Evolutionary conservation across 2,888 invertebrate genomes (phyloP).

Genomic region (Drosophila fungiperda): DNA sequence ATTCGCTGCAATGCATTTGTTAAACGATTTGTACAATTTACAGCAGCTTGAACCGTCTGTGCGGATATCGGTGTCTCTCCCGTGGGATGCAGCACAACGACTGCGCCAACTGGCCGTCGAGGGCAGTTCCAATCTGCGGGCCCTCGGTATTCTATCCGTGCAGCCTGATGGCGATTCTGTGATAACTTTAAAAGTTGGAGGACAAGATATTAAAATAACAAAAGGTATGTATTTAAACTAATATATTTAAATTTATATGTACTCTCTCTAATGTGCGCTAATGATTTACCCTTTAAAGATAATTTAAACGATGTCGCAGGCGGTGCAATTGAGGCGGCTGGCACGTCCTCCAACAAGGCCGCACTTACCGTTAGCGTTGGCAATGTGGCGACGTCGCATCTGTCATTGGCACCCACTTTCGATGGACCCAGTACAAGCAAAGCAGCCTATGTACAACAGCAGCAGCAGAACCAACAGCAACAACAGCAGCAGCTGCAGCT

Average conservation of each 20-base stretch:
- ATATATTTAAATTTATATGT: neutral
- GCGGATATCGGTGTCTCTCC: constrained; percentile 98
- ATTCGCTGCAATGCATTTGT: constrained; percentile 28
- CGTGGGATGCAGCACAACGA: constrained; percentile 96
- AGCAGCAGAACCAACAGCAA: constrained; percentile 54
- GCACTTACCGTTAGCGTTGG: constrained; percentile 42
- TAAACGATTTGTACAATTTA: constrained; percentile 25
- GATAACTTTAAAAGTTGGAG: constrained; percentile 89
- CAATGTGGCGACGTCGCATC: constrained; percentile 65
- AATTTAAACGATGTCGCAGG: constrained; percentile 69
- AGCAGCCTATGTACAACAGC: constrained; percentile 73
- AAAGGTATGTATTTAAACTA: constrained; percentile 58
- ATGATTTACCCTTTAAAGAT: constrained; percentile 56
- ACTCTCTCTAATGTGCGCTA: neutral
- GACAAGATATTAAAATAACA: constrained; percentile 88
- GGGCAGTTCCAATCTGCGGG: constrained; percentile 94
- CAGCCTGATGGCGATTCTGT: constrained; percentile 96
- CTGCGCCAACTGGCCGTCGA: constrained; percentile 96
- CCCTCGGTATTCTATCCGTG: constrained; percentile 97
- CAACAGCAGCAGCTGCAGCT: constrained; percentile 45
- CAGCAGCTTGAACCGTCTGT: constrained; percentile 94
- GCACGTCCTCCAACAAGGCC: constrained; percentile 72
- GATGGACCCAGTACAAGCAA: constrained; percentile 75
- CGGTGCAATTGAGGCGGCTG: constrained; percentile 77
- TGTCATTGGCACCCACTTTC: constrained; percentile 59